Evolutionary conservation across 2,888 invertebrate genomes (phyloP).

Genomic region (Epirrhoe alternata): DNA sequence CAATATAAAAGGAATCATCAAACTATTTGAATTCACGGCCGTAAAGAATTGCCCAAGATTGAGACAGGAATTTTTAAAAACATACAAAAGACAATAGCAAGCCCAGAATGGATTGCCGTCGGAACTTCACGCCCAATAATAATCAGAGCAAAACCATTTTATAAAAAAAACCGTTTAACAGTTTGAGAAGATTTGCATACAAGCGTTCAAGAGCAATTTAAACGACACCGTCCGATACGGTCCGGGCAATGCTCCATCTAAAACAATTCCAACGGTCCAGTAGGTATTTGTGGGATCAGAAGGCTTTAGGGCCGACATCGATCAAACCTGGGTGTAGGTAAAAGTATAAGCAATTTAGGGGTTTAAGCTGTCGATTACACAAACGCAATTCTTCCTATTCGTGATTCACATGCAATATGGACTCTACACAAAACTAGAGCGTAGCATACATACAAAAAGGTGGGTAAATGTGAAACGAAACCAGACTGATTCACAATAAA

Average conservation of each 20-base stretch:
- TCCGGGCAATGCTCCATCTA: constrained; percentile 33
- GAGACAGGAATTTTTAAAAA: constrained; percentile 1
- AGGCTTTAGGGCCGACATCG: constrained; percentile 7
- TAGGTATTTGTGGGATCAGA: constrained; percentile 26
- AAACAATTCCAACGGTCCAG: constrained; percentile 40
- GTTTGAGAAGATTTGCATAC: constrained; percentile 72
- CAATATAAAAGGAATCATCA: too few species aligned
- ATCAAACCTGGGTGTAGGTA: constrained; percentile 4
- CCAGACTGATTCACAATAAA: too few species aligned
- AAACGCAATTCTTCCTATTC: too few species aligned
- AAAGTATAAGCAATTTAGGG: too few species aligned
- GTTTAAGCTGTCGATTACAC: too few species aligned
- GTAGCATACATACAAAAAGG: too few species aligned
- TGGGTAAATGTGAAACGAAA: too few species aligned
- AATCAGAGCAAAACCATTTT: constrained; percentile 73
- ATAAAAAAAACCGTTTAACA: constrained; percentile 66
- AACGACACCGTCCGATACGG: constrained; percentile 31
- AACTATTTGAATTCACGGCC: too few species aligned
- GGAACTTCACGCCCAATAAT: constrained; percentile 74
- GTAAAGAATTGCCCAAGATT: too few species aligned
- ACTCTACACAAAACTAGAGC: too few species aligned
- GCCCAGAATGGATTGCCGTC: constrained; percentile 53
- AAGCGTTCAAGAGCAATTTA: constrained; percentile 52
- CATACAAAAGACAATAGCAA: constrained; percentile 22
- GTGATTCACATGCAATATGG: too few species aligned